Conservation (phyloP, 1,140 invertebrate species). For the Papilio xuthus region DNA sequence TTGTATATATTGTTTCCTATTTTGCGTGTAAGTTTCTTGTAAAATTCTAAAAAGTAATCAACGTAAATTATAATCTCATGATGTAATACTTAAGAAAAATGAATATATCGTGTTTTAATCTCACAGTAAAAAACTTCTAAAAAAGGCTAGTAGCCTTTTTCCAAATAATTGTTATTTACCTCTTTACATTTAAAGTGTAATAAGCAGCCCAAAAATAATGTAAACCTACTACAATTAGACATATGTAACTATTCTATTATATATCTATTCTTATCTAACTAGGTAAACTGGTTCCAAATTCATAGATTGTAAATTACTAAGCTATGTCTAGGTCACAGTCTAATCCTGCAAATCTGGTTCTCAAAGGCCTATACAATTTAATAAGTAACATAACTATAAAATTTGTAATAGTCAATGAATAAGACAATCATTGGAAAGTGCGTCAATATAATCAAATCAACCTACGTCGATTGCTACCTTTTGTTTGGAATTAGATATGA, state of each 20-base stretch:
- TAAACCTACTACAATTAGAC: neutral
- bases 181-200: too few relatives aligned
- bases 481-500: too few relatives aligned
- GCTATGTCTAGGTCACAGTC: slow-evolving; percentile 31
- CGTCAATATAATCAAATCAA: too few relatives aligned
- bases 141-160: too few relatives aligned
- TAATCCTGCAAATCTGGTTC: slow-evolving; percentile 28
- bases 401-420: neutral
- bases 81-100: neutral
- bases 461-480: too few relatives aligned
- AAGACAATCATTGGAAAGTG: neutral
- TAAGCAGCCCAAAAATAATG: too few relatives aligned
- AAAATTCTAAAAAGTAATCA: neutral
- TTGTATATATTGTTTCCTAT: too few relatives aligned
- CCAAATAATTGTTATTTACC: too few relatives aligned
- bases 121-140: neutral
- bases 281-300: slow-evolving; percentile 32
- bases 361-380: slow-evolving; percentile 31
- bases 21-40: neutral
- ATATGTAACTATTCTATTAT: neutral
- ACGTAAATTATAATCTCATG: neutral
- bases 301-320: slow-evolving; percentile 34
- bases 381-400: neutral
- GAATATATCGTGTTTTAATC: neutral
- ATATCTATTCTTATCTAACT: neutral